phyloP scores from a whole-genome alignment of 37 sponge, comb jelly and placozoan species.

The Amphimedon queenslandica region DNA sequence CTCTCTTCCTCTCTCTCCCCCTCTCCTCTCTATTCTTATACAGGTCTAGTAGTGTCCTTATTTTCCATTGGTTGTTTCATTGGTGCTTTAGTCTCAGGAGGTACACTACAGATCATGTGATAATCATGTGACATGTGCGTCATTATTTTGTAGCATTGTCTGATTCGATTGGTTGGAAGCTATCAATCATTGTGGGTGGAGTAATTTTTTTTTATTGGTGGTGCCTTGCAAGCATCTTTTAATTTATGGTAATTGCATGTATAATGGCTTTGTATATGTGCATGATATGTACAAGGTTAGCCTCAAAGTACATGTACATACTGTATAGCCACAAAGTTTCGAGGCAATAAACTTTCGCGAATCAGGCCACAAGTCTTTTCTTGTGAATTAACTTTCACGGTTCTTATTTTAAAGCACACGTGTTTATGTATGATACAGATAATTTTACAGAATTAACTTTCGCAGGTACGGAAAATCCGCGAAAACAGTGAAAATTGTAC shows the following conservation, averaged over 20 bases:
- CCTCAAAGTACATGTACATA: too few species aligned
- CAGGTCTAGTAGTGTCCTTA: slow-evolving; percentile 38
- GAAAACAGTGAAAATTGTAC: too few species aligned
- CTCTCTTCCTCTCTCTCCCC: neutral
- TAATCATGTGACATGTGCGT: neutral
- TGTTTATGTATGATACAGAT: too few species aligned
- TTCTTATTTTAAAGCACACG: too few species aligned
- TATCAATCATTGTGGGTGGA: slow-evolving; percentile 50
- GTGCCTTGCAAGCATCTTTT: slow-evolving; percentile 36
- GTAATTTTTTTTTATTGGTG: slow-evolving; percentile 50
- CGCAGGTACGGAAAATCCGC: too few species aligned
- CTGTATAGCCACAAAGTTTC: too few species aligned
- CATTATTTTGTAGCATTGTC: slow-evolving; percentile 32
- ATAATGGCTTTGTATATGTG: neutral
- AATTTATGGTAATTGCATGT: slow-evolving; percentile 46
- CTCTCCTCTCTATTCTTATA: neutral
- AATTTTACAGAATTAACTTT: too few species aligned
- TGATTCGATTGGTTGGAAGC: slow-evolving; percentile 54
- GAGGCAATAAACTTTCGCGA: too few species aligned
- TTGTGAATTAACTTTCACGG: too few species aligned
- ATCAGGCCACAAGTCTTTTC: too few species aligned
- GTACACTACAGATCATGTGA: slow-evolving; percentile 18
- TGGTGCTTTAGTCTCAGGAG: slow-evolving; percentile 62
- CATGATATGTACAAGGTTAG: neutral
- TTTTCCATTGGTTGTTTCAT: slow-evolving; percentile 45